Conservation (phyloP, 2,797 vertebrate genomes). For the Menidia menidia region DNA sequence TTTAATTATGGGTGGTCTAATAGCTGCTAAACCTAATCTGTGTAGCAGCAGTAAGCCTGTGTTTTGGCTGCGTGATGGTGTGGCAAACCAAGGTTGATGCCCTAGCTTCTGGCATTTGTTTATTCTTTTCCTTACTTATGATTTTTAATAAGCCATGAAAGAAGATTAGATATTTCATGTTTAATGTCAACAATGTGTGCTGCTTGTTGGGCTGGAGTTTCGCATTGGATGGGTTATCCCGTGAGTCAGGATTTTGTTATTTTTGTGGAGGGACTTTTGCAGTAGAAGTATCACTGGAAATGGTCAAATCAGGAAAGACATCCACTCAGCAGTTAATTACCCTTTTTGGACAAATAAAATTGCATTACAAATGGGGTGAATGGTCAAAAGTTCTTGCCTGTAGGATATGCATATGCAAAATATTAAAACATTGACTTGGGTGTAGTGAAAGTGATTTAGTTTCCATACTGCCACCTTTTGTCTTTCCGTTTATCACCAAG, state of each 20-base stretch:
- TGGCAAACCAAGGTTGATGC: conserved; percentile 13
- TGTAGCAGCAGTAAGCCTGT: conserved; percentile 19
- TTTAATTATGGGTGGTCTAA: conserved; percentile 58
- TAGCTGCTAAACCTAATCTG: conserved; percentile 42
- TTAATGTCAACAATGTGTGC: neutral
- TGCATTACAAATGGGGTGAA: too few species aligned
- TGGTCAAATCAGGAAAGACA: neutral
- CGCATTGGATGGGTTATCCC: neutral
- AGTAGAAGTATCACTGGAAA: neutral
- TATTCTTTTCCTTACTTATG: conserved; percentile 5
- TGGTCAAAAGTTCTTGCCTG: too few species aligned
- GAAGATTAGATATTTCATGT: conserved; percentile 3
- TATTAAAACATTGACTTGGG: too few species aligned
- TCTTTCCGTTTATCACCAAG: too few species aligned
- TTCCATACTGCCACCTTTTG: too few species aligned
- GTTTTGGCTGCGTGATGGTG: conserved; percentile 5
- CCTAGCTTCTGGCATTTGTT: conserved; percentile 7
- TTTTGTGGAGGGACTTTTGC: neutral
- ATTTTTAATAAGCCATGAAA: conserved; percentile 6
- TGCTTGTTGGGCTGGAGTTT: neutral
- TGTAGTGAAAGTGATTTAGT: too few species aligned
- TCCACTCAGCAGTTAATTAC: too few species aligned
- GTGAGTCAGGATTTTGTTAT: neutral
- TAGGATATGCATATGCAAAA: too few species aligned
- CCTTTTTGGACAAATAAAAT: too few species aligned